Evolutionary conservation across 2,113 vertebrate species (phyloP).

Genomic region (Otocyon megalotis): DNA sequence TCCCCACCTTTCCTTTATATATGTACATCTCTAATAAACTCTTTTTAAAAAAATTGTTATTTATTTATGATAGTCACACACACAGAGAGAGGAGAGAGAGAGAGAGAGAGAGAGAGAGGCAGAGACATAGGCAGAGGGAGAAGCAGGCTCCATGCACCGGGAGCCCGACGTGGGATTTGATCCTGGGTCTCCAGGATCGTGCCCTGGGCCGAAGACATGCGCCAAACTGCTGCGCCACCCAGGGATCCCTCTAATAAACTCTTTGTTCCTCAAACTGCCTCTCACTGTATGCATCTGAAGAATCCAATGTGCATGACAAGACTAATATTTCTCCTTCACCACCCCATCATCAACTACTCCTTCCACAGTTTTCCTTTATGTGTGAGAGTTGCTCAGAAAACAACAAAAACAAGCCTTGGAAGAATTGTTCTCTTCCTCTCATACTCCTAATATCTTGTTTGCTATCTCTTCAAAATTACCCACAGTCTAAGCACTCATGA

Average conservation of each 20-base stretch:
- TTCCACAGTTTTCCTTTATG: background rate
- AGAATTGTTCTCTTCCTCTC: background rate
- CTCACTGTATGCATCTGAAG: background rate
- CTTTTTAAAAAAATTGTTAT: no score
- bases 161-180: no score
- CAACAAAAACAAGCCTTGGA: background rate
- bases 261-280: background rate
- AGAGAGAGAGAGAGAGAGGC: no score
- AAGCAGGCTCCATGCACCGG: no score
- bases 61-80: no score
- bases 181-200: no score
- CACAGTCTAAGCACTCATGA: background rate
- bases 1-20: background rate
- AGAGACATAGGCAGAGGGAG: no score
- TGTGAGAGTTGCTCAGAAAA: background rate
- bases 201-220: no score
- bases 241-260: background rate
- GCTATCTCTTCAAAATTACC: background rate
- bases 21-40: background rate
- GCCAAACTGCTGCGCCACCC: no score
- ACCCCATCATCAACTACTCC: background rate
- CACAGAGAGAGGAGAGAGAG: no score
- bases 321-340: background rate
- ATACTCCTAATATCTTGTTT: background rate
- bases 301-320: background rate